Evolutionary conservation across 2,888 invertebrate genomes (phyloP).

Genomic region (Pinctada fucata): DNA sequence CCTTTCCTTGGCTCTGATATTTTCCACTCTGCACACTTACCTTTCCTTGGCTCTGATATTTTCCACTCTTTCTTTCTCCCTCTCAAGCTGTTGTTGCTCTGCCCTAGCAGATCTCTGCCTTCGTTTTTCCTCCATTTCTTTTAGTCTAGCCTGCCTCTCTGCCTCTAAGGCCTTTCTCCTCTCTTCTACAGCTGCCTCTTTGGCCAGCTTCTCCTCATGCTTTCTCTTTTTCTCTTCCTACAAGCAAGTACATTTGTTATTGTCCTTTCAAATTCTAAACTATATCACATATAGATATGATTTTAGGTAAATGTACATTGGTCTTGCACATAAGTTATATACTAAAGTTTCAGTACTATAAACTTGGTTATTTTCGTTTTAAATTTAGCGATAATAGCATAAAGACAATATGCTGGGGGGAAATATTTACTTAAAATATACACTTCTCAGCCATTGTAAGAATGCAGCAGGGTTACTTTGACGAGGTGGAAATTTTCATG

Average conservation of each 20-base stretch:
- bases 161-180: slow-evolving; percentile 90
- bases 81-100: slow-evolving; percentile 86
- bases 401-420: too few species aligned
- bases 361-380: too few species aligned
- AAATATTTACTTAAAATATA: too few species aligned
- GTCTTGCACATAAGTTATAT: too few species aligned
- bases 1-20: slow-evolving; percentile 86
- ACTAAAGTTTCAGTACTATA: too few species aligned
- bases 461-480: too few species aligned
- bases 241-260: not conserved
- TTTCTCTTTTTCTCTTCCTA: slow-evolving; percentile 91
- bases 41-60: slow-evolving; percentile 87
- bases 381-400: too few species aligned
- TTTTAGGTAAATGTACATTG: too few species aligned
- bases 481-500: too few species aligned
- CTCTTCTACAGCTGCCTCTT: slow-evolving; percentile 96
- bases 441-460: too few species aligned
- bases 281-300: too few species aligned
- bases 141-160: slow-evolving; percentile 83
- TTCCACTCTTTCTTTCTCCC: slow-evolving; percentile 86
- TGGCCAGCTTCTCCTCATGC: slow-evolving; percentile 94
- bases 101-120: slow-evolving; percentile 88
- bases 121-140: slow-evolving; percentile 84
- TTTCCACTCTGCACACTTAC: slow-evolving; percentile 63
- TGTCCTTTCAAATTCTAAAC: too few species aligned